These are phyloP conservation scores for Drosophila cyrtoloma DNA, from an alignment of 2,888 invertebrate genomes.

Conservation along the genomic window DNA sequence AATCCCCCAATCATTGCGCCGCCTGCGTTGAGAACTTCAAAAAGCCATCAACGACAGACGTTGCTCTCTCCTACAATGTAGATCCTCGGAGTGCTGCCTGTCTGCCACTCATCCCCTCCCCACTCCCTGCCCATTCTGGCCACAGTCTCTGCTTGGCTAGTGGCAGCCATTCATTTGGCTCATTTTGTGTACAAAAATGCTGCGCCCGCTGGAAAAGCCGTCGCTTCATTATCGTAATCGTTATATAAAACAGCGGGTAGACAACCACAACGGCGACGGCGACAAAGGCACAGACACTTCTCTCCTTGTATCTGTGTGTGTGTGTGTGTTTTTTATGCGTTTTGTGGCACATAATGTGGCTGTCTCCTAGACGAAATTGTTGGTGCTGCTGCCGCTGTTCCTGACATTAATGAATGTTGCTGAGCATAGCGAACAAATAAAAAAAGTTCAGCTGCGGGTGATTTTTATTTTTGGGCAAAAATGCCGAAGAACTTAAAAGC, in stretches of 20 bases:
- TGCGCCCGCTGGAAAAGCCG: conserved; percentile 74
- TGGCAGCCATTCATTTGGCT: conserved; percentile 73
- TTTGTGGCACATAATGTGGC: conserved; percentile 77
- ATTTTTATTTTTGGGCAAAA: conserved; percentile 67
- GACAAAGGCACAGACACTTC: conserved; percentile 55
- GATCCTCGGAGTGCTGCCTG: conserved; percentile 16
- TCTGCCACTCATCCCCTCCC: neutral
- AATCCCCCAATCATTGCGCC: conserved; percentile 82
- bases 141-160: conserved; percentile 23
- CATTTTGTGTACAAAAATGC: conserved; percentile 79
- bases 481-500: conserved; percentile 40
- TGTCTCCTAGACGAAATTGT: conserved; percentile 60
- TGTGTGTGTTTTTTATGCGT: conserved; percentile 71
- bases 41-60: conserved; percentile 82
- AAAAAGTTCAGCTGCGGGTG: conserved; percentile 62
- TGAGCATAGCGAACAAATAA: conserved; percentile 17
- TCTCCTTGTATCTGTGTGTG: conserved; percentile 4
- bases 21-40: conserved; percentile 78
- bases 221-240: conserved; percentile 80
- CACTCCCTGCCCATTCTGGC: neutral
- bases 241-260: conserved; percentile 80
- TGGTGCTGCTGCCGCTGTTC: conserved; percentile 48
- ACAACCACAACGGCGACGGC: conserved; percentile 51
- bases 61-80: conserved; percentile 30
- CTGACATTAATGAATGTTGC: conserved; percentile 78